Conservation (phyloP, 2,797 vertebrate species). For the Pyrocephalus nanus region DNA sequence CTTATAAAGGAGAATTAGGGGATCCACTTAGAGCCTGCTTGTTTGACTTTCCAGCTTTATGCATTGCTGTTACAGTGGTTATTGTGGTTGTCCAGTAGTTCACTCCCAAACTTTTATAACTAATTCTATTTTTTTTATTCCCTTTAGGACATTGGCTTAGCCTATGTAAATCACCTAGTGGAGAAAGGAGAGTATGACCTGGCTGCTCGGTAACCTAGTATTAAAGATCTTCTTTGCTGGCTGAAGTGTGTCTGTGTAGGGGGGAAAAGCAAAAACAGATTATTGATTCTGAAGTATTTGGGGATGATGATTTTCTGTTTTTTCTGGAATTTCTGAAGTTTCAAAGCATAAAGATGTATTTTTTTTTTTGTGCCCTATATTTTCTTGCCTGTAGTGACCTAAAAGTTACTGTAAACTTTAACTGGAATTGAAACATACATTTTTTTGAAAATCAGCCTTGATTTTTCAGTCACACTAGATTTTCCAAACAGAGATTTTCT, state of each 20-base stretch:
- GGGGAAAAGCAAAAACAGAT: neutral
- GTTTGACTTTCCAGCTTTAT: neutral
- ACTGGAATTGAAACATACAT: neutral
- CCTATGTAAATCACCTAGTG: conserved; percentile 94
- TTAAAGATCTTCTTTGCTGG: neutral
- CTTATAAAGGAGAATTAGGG: neutral
- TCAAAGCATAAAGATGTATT: neutral
- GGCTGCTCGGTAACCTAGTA: conserved; percentile 87
- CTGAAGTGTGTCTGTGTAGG: neutral
- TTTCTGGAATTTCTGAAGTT: neutral
- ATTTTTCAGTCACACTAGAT: neutral
- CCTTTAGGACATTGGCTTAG: conserved; percentile 90
- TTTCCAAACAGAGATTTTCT: neutral
- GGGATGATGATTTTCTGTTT: neutral
- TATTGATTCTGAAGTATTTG: neutral
- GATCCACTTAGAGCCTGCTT: neutral
- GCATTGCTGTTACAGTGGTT: neutral
- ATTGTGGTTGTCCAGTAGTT: neutral
- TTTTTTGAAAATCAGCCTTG: neutral
- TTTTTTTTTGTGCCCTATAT: neutral
- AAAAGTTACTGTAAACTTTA: neutral
- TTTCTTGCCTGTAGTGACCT: neutral
- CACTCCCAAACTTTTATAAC: neutral
- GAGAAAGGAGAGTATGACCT: conserved; percentile 89
- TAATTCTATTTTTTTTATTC: neutral